A percentile compares a stretch with the other conserved stretches of the same genome.
Evolutionary conservation across 2,888 invertebrate genomes (phyloP).

Genomic region (Colletes collaris): DNA sequence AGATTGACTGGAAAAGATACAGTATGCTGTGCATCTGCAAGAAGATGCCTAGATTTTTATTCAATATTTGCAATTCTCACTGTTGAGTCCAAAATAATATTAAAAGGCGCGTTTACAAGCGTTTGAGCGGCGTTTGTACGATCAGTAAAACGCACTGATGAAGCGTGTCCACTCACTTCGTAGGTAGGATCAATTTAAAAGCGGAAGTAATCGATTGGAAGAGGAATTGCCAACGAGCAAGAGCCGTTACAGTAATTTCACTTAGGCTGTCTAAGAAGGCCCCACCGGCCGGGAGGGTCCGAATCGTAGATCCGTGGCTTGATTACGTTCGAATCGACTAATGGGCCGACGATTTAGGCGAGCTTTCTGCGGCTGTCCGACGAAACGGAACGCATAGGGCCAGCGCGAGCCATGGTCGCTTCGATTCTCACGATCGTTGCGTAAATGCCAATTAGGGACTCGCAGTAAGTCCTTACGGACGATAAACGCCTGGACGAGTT

Average conservation of each 20-base stretch:
- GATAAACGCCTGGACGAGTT: conserved; percentile 70
- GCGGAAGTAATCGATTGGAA: conserved; percentile 20
- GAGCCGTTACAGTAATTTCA: conserved; percentile 22
- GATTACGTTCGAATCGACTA: conserved; percentile 37
- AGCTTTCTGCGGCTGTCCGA: conserved; percentile 3
- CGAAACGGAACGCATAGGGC: not conserved
- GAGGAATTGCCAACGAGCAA: conserved; percentile 14
- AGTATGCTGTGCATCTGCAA: too few species aligned
- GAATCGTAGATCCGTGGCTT: conserved; percentile 11
- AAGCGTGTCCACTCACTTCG: too few species aligned
- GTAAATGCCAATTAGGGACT: conserved; percentile 62
- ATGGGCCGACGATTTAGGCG: conserved; percentile 18
- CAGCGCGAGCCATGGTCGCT: conserved; percentile 18
- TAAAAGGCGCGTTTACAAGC: too few species aligned
- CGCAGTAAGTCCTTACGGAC: conserved; percentile 62
- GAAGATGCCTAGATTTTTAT: too few species aligned
- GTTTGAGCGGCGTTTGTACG: too few species aligned
- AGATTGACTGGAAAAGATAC: too few species aligned
- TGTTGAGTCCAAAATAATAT: too few species aligned
- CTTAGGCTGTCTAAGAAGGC: conserved; percentile 23
- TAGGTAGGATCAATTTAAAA: not conserved
- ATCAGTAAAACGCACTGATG: too few species aligned
- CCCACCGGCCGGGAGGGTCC: not conserved
- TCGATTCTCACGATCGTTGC: conserved; percentile 64
- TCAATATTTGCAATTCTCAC: too few species aligned